phyloP scores from a whole-genome alignment of 2,888 invertebrate species.

The Pyrocoelia pectoralis region DNA sequence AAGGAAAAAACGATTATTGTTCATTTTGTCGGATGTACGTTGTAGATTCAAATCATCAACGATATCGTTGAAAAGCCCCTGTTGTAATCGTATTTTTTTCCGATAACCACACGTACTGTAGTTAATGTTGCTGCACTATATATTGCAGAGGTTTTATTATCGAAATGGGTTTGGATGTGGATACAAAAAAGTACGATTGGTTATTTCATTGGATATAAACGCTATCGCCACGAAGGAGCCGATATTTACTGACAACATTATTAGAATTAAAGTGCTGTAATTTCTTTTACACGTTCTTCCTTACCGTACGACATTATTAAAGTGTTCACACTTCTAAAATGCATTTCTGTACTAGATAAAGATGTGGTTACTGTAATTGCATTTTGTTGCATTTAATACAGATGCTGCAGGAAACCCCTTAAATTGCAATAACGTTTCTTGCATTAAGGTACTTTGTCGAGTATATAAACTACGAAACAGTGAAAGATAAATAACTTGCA shows the following conservation, averaged over 20 bases:
- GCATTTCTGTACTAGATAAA: background rate
- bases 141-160: constrained; percentile 19
- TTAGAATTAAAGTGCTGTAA: too few species aligned
- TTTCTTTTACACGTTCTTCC: too few species aligned
- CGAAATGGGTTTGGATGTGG: constrained; percentile 12
- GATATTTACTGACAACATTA: too few species aligned
- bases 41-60: constrained; percentile 14
- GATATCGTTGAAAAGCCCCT: constrained; percentile 21
- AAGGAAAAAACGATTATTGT: background rate
- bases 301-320: too few species aligned
- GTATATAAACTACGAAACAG: background rate
- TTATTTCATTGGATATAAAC: constrained; percentile 11
- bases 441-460: background rate
- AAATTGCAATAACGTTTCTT: background rate
- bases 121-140: constrained; percentile 23
- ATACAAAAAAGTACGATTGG: constrained; percentile 22
- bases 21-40: constrained; percentile 15
- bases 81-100: constrained; percentile 21
- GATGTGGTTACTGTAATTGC: constrained; percentile 13
- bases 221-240: too few species aligned
- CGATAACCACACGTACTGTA: constrained; percentile 22
- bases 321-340: too few species aligned
- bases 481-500: background rate
- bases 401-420: background rate
- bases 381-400: constrained; percentile 15